Evolutionary conservation across 2,888 invertebrate species (phyloP), one percentile per base, ranked within the genome.

Genomic region (Incurvaria masculella): DNA sequence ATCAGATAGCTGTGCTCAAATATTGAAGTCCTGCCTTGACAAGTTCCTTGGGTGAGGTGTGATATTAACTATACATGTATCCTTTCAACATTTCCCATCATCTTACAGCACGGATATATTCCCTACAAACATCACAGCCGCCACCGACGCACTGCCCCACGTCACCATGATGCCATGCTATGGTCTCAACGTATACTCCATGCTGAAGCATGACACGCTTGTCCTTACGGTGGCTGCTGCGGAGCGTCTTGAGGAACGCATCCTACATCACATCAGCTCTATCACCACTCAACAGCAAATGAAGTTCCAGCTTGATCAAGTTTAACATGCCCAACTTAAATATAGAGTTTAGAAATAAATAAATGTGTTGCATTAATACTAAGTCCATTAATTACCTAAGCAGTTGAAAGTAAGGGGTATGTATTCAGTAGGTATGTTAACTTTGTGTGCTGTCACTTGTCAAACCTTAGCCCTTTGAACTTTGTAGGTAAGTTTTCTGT

Each of bases 81-180:
- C n/a, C n/a, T n/a, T n/a, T n/a, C n/a, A n/a, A n/a, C n/a, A n/a
- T n/a, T n/a, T n/a, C n/a, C n/a, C n/a, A n/a, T n/a, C n/a, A n/a
- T n/a, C 55, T 83, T 85, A 58, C 73, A 94, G 93, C 56, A 81
- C 82, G 41, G 97, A 97, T 62, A 76, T 89, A 45, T 91, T 94
- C 79, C 92, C 97, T 1, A 79, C 85, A 53, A 97, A 97, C 64
- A 90, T 98, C 53, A 86, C 91, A 42, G 71, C 85, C 26, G 97
- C 97, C 2, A 85, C 89, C 2, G 87, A 91, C 57, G 56, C 64
- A 2, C 78, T 97, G n/a, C 83, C 83, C 33, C 89, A 93, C 63
- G 84, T 95, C 33, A 98, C 94, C 69, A 75, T 97, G 20, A 95
- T 99, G 94, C 99, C 99, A 10, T 87, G 88, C 0, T 98, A 96